phyloP scores from a whole-genome alignment of 2,113 vertebrate genomes.

The Ia io region DNA sequence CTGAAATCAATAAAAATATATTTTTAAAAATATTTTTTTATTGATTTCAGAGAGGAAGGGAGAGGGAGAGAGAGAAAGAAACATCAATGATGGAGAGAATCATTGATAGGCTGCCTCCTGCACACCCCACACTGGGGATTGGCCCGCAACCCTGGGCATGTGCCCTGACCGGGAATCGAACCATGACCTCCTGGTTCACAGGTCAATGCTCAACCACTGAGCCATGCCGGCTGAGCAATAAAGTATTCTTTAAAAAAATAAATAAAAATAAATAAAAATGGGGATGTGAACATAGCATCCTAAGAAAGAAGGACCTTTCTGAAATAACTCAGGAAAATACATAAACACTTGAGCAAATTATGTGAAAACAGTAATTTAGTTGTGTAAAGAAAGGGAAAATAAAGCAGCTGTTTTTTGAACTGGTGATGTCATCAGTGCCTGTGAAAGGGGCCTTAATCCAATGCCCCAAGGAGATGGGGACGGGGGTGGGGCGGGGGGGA shows the following conservation, averaged over 20 bases:
- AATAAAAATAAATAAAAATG: neutral
- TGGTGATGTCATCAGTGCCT: neutral
- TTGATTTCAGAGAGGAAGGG: too few species aligned
- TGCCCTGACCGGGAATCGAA: too few species aligned
- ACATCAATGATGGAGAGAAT: too few species aligned
- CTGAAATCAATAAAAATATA: too few species aligned
- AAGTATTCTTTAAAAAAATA: neutral
- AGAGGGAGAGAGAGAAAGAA: too few species aligned
- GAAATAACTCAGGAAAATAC: slow-evolving; percentile 33
- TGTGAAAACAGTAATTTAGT: neutral
- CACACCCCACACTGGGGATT: too few species aligned
- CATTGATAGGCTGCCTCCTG: too few species aligned
- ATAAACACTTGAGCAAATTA: neutral
- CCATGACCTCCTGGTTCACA: too few species aligned
- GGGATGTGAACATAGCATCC: neutral
- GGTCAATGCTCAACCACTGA: too few species aligned
- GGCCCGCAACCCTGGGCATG: too few species aligned
- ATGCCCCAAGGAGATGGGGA: neutral
- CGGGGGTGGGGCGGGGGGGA: too few species aligned
- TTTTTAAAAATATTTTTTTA: too few species aligned
- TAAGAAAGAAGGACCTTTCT: neutral
- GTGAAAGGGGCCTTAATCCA: neutral
- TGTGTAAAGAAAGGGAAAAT: neutral
- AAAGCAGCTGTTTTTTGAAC: neutral
- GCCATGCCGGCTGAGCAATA: neutral